Conservation (phyloP, 2,888 invertebrate genomes). For the Diaprepes abbreviatus region DNA sequence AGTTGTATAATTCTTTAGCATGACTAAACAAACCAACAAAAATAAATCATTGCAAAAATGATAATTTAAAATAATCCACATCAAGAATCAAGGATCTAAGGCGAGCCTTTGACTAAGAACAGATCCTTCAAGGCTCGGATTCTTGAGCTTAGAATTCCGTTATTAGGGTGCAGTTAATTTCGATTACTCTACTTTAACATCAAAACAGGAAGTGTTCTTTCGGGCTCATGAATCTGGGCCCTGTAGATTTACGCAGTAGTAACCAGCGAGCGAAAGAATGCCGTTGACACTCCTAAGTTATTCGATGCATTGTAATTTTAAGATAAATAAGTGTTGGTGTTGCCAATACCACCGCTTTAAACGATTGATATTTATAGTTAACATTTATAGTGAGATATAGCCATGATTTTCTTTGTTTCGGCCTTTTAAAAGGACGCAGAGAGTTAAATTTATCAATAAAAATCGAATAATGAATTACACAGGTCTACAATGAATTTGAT, state of each 20-base stretch:
- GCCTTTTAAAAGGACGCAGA: neutral
- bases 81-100: slow-evolving; percentile 32
- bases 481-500: too few species aligned
- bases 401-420: slow-evolving; percentile 9
- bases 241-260: slow-evolving; percentile 37
- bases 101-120: slow-evolving; percentile 15
- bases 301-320: slow-evolving; percentile 43
- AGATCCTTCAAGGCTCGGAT: slow-evolving; percentile 25
- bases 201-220: too few species aligned
- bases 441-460: too few species aligned
- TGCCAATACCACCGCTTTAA: slow-evolving; percentile 29
- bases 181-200: too few species aligned
- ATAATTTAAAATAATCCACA: slow-evolving; percentile 15
- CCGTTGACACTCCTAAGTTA: slow-evolving; percentile 49
- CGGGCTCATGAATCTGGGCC: too few species aligned
- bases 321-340: slow-evolving; percentile 39
- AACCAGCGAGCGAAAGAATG: slow-evolving; percentile 36
- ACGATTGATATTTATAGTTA: slow-evolving; percentile 17
- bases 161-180: too few species aligned
- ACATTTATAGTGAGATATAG: slow-evolving; percentile 3
- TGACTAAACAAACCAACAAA: neutral
- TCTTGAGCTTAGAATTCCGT: too few species aligned
- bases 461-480: too few species aligned
- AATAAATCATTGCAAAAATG: slow-evolving; percentile 11
- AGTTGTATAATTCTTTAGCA: neutral